Conservation (phyloP, 2,797 vertebrate genomes). For the Amphiprion clarkii region DNA sequence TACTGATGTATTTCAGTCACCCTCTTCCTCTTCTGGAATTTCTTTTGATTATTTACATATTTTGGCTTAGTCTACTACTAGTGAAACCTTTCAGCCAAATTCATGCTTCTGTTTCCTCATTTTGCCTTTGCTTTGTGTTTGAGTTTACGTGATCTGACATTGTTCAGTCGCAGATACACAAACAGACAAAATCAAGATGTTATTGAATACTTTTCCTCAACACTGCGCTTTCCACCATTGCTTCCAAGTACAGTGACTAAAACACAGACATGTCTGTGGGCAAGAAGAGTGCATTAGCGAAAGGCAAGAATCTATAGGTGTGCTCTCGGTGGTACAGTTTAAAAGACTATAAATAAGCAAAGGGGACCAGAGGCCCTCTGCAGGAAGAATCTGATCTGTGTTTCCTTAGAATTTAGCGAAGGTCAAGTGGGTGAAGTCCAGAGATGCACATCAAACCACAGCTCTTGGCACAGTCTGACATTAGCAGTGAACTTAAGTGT, state of each 20-base stretch:
- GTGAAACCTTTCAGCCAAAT: no score
- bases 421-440: constrained; percentile 24
- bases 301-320: background rate
- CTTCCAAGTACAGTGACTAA: background rate
- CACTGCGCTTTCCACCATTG: background rate
- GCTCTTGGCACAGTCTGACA: constrained; percentile 6
- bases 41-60: no score
- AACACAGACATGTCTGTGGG: background rate
- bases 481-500: constrained; percentile 14
- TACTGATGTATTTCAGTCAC: no score
- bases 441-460: constrained; percentile 19
- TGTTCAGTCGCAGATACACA: no score
- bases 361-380: constrained; percentile 16
- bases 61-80: no score
- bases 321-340: constrained; percentile 8
- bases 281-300: background rate
- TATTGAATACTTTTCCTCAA: background rate
- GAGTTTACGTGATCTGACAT: no score
- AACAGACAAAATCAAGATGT: background rate
- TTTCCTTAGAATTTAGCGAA: constrained; percentile 42
- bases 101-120: no score
- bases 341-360: constrained; percentile 29
- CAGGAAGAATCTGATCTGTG: constrained; percentile 18
- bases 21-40: no score
- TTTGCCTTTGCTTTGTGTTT: no score